Conservation (phyloP, 2,888 invertebrate genomes). For the Drosophila anomelani region DNA sequence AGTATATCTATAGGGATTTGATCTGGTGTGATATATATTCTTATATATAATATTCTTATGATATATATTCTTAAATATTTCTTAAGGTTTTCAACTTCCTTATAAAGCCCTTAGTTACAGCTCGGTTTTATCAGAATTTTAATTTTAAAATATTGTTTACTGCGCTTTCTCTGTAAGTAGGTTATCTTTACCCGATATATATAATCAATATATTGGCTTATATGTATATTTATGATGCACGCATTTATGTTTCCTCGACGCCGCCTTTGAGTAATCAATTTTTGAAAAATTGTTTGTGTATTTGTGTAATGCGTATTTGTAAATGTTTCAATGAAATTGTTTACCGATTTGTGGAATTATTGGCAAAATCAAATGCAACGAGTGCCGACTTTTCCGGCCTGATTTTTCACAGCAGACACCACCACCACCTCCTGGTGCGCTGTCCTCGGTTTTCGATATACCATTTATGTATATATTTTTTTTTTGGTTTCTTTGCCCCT, state of each 20-base stretch:
- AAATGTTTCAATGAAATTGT: constrained; percentile 21
- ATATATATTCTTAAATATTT: too few relatives aligned
- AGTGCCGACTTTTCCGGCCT: constrained; percentile 5
- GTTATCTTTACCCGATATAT: neutral
- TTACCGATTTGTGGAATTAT: constrained; percentile 18
- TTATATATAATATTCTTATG: too few relatives aligned
- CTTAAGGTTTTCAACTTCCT: too few relatives aligned
- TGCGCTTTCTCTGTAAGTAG: too few relatives aligned
- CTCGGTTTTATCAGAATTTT: neutral
- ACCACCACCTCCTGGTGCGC: constrained; percentile 30
- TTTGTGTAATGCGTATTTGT: neutral
- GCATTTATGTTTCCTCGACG: neutral
- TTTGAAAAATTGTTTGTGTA: constrained; percentile 3
- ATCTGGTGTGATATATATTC: neutral
- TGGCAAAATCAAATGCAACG: constrained; percentile 22
- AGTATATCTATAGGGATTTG: neutral
- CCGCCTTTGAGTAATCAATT: constrained; percentile 3
- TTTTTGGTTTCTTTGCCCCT: neutral
- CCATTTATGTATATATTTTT: too few relatives aligned
- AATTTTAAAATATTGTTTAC: neutral
- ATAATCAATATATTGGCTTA: neutral
- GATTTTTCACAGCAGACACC: neutral
- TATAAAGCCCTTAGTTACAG: neutral
- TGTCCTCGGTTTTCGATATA: constrained; percentile 3
- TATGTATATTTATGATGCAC: constrained; percentile 5